phyloP scores from a whole-genome alignment of 2,113 vertebrate species.

The Sceloporus undulatus region DNA sequence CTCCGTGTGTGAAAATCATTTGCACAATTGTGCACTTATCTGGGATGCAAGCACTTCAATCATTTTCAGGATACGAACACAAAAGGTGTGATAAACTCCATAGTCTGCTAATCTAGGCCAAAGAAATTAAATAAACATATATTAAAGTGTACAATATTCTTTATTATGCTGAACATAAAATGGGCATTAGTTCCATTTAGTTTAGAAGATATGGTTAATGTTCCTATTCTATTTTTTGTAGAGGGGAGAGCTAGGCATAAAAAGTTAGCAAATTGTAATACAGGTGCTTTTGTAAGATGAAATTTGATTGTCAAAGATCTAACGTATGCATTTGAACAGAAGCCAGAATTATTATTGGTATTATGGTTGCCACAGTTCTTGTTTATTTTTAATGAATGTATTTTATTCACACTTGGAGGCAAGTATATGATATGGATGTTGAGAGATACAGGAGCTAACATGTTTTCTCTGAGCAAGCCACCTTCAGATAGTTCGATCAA shows the following conservation, averaged over 20 bases:
- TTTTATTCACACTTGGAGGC: accelerated
- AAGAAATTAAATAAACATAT: background rate
- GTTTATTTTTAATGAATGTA: accelerated
- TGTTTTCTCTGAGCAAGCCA: conserved; percentile 30
- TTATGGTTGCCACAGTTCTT: background rate
- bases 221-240: background rate
- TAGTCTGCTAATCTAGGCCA: too few relatives aligned
- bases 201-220: background rate
- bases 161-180: background rate
- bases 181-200: background rate
- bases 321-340: background rate
- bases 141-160: background rate
- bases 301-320: conserved; percentile 11
- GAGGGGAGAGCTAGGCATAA: background rate
- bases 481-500: conserved; percentile 32
- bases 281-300: background rate
- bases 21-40: too few relatives aligned
- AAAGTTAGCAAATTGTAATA: background rate
- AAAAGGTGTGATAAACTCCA: too few relatives aligned
- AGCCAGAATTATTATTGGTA: background rate
- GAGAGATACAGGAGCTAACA: background rate
- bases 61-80: too few relatives aligned
- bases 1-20: too few relatives aligned
- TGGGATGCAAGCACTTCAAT: too few relatives aligned
- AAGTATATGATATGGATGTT: background rate